Percentiles rank a stretch among this genome's conserved stretches.
Conservation (phyloP, 2,113 vertebrate species). For the Odobenus rosmarus region DNA sequence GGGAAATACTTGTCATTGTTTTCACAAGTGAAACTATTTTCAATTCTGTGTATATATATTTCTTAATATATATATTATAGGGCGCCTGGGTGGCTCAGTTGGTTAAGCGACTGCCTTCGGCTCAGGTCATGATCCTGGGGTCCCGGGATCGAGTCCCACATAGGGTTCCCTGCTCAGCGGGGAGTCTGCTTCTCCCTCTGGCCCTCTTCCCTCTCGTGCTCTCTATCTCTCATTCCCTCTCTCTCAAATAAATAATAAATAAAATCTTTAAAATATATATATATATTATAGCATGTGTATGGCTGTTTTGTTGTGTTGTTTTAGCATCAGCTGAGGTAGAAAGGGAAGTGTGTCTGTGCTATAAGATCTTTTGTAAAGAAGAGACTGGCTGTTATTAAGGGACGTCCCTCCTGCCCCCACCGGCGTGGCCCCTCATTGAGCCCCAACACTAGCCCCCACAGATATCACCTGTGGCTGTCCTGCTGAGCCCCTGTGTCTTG, state of each 20-base stretch:
- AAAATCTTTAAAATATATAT: neutral
- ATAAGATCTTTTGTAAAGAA: neutral
- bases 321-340: neutral
- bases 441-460: neutral
- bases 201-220: too few relatives aligned
- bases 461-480: too few relatives aligned
- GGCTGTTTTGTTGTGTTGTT: neutral
- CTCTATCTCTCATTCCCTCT: too few relatives aligned
- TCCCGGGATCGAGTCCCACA: too few relatives aligned
- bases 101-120: too few relatives aligned
- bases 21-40: neutral
- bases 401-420: neutral
- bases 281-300: neutral
- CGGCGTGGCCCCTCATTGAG: neutral
- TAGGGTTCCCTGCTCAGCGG: too few relatives aligned
- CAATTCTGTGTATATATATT: fast-evolving
- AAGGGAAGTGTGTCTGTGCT: neutral
- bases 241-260: too few relatives aligned
- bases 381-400: neutral
- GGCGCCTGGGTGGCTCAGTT: too few relatives aligned
- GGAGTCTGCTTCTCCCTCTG: too few relatives aligned
- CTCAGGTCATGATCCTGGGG: too few relatives aligned
- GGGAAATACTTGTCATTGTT: neutral
- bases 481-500: neutral
- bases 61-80: neutral